A percentile compares a stretch with the other conserved stretches of the same genome.
Conservation (phyloP, 1,140 invertebrate genomes). For the Papilio polytes region DNA sequence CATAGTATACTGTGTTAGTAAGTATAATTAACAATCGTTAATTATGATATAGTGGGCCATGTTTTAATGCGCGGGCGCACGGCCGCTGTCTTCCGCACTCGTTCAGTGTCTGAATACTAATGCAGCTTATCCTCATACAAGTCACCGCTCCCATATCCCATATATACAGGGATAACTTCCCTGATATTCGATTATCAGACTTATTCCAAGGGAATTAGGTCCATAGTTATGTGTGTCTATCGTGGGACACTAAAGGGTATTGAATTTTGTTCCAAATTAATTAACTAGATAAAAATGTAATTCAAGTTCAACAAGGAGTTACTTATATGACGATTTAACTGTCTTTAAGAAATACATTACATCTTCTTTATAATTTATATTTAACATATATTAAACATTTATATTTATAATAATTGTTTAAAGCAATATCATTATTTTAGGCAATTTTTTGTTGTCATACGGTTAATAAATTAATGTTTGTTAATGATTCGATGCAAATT, state of each 20-base stretch:
- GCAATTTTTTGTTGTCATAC: too few species aligned
- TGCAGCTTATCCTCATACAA: slow-evolving; percentile 16
- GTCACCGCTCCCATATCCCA: slow-evolving; percentile 11
- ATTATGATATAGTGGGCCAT: background rate
- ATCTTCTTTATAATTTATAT: background rate
- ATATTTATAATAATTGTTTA: too few species aligned
- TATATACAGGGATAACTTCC: background rate
- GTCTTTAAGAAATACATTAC: background rate
- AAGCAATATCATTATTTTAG: too few species aligned
- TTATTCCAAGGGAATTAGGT: background rate
- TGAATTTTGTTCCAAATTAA: slow-evolving; percentile 12
- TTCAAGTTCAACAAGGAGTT: background rate
- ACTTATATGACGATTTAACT: background rate
- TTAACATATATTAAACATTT: too few species aligned
- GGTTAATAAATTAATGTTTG: too few species aligned
- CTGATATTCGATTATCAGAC: background rate
- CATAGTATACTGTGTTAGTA: background rate
- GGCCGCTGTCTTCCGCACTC: slow-evolving; percentile 2
- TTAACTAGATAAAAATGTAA: background rate
- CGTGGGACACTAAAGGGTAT: background rate
- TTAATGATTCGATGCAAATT: background rate
- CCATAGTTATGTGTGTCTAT: background rate
- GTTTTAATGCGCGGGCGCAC: slow-evolving; percentile 1
- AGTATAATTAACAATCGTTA: background rate
- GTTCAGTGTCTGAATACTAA: slow-evolving; percentile 22